phyloP scores from a whole-genome alignment of 1,140 invertebrate genomes.

The Drosophila pectinifera region DNA sequence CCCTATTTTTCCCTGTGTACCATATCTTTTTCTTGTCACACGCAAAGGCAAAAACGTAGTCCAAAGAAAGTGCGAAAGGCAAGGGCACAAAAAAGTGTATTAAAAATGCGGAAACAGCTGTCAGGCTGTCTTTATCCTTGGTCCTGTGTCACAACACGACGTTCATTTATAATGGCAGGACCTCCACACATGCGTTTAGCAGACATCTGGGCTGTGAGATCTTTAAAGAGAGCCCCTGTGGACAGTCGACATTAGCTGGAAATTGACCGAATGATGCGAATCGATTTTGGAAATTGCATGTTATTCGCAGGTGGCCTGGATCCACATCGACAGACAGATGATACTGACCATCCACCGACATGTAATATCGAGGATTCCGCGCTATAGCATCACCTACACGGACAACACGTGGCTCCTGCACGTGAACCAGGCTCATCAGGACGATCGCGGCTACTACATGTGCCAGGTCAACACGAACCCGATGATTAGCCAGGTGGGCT shows the following conservation, averaged over 20 bases:
- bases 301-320: constrained; percentile 92
- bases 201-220: constrained; percentile 10
- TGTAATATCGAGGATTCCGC: constrained; percentile 93
- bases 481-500: constrained; percentile 97
- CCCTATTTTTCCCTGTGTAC: constrained; percentile 4
- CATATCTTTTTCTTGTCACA: constrained; percentile 52
- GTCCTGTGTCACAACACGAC: constrained; percentile 66
- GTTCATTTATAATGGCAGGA: constrained; percentile 73
- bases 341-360: constrained; percentile 95
- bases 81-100: constrained; percentile 61
- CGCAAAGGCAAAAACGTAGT: constrained; percentile 57
- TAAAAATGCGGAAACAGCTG: constrained; percentile 83
- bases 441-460: constrained; percentile 96
- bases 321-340: constrained; percentile 97
- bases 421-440: constrained; percentile 94
- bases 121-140: constrained; percentile 63
- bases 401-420: constrained; percentile 96
- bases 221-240: constrained; percentile 11
- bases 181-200: constrained; percentile 24
- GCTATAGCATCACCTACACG: constrained; percentile 95
- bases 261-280: constrained; percentile 26
- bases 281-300: constrained; percentile 30
- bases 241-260: constrained; percentile 8
- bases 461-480: constrained; percentile 98
- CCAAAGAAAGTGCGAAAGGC: constrained; percentile 52